Evolutionary conservation across 2,113 vertebrate species (phyloP).

Genomic region (Pedionomus torquatus): DNA sequence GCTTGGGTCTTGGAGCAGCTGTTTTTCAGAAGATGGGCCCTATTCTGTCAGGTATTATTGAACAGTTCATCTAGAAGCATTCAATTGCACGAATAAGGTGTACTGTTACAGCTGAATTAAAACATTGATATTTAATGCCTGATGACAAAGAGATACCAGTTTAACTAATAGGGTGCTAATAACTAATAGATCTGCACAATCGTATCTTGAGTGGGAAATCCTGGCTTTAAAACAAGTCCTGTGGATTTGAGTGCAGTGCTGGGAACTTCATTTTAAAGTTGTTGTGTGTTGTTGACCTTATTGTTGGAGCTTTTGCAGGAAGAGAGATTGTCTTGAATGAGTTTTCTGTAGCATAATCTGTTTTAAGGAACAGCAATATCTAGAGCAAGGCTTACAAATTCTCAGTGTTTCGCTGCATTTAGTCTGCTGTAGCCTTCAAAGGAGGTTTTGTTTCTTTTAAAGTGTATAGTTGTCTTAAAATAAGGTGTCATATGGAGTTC

Average conservation of each 20-base stretch:
- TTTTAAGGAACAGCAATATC: neutral
- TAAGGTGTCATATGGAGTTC: neutral
- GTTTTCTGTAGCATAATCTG: neutral
- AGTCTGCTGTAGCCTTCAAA: neutral
- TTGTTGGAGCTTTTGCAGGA: neutral
- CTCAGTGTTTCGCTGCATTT: neutral
- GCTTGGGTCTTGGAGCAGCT: slow-evolving; percentile 89
- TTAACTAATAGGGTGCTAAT: neutral
- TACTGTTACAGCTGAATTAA: neutral
- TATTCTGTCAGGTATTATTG: slow-evolving; percentile 87
- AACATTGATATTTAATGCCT: neutral
- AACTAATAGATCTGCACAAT: neutral
- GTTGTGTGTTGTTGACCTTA: neutral
- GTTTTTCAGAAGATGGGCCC: slow-evolving; percentile 90
- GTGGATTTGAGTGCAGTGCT: neutral
- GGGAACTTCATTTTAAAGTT: neutral
- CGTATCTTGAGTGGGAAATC: neutral
- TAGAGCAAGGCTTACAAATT: neutral
- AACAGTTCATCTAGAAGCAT: neutral
- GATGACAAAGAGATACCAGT: neutral
- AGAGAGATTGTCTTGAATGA: neutral
- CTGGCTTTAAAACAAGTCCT: neutral
- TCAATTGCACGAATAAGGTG: neutral
- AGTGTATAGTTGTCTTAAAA: neutral
- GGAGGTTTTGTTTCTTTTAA: neutral